These are phyloP conservation scores for Rhipidura dahli DNA, from an alignment of 2,113 vertebrate species.

Conservation along the genomic window DNA sequence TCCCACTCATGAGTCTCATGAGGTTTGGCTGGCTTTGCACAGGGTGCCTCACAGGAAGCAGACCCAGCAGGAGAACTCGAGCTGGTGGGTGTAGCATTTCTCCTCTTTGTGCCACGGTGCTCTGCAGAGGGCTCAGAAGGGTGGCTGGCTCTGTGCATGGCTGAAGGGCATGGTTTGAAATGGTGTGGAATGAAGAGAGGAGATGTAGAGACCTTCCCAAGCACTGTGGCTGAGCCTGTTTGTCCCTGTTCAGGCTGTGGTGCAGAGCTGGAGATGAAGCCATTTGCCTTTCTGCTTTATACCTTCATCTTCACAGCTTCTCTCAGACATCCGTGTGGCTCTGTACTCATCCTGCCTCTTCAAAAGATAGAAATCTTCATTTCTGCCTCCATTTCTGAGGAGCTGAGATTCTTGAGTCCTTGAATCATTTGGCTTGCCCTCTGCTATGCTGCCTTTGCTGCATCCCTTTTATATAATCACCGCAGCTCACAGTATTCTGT, in stretches of 20 bases:
- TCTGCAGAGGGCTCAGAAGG: not conserved
- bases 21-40: not conserved
- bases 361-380: constrained; percentile 40
- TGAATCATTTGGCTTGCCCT: constrained; percentile 50
- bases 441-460: constrained; percentile 33
- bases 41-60: not conserved
- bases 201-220: not conserved
- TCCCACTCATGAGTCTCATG: not conserved
- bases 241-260: not conserved
- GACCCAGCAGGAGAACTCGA: not conserved
- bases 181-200: not conserved
- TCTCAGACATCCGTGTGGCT: not conserved
- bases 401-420: constrained; percentile 36
- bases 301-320: not conserved
- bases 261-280: not conserved
- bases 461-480: constrained; percentile 55
- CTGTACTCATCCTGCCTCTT: constrained; percentile 3
- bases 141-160: accelerated
- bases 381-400: constrained; percentile 34
- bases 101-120: not conserved
- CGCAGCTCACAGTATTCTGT: constrained; percentile 24
- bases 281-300: not conserved
- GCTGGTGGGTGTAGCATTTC: not conserved
- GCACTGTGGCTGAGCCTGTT: not conserved
- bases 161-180: not conserved